A percentile compares a stretch with the other conserved stretches of the same genome.
These are phyloP conservation scores for Noctua comes DNA, from an alignment of 2,888 invertebrate species.

Conservation along the genomic window DNA sequence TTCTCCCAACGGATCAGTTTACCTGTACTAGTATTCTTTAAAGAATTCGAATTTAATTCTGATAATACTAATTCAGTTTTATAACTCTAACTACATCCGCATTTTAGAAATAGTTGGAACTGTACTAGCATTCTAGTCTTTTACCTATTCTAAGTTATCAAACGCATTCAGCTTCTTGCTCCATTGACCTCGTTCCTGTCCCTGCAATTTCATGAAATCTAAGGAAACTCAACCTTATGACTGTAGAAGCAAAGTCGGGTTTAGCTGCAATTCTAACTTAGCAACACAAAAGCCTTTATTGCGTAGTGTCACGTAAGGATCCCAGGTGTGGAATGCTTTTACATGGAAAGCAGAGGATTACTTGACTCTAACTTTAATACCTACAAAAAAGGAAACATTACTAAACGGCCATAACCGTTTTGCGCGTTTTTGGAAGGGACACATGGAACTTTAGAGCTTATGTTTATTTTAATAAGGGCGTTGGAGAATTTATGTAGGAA, in stretches of 20 bases:
- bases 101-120: slow-evolving; percentile 61
- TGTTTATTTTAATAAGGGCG: slow-evolving; percentile 38
- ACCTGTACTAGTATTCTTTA: not conserved
- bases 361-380: slow-evolving; percentile 81
- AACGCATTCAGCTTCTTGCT: slow-evolving; percentile 85
- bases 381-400: slow-evolving; percentile 76
- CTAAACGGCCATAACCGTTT: slow-evolving; percentile 68
- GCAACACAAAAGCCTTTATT: slow-evolving; percentile 80
- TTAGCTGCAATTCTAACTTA: slow-evolving; percentile 59
- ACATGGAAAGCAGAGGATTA: slow-evolving; percentile 83
- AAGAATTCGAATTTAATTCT: not conserved
- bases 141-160: slow-evolving; percentile 72
- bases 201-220: slow-evolving; percentile 51
- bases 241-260: slow-evolving; percentile 56
- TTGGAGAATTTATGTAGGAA: slow-evolving; percentile 12
- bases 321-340: slow-evolving; percentile 88
- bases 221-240: slow-evolving; percentile 65
- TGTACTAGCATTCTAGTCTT: slow-evolving; percentile 53
- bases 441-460: slow-evolving; percentile 60
- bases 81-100: slow-evolving; percentile 39
- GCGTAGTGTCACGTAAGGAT: slow-evolving; percentile 86
- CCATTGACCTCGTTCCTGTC: slow-evolving; percentile 82
- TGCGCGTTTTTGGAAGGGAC: slow-evolving; percentile 52
- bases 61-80: slow-evolving; percentile 33
- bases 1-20: not conserved